Base-by-base conservation (phyloP, 2,888 invertebrate species). In the Netelia virgata region DNA sequence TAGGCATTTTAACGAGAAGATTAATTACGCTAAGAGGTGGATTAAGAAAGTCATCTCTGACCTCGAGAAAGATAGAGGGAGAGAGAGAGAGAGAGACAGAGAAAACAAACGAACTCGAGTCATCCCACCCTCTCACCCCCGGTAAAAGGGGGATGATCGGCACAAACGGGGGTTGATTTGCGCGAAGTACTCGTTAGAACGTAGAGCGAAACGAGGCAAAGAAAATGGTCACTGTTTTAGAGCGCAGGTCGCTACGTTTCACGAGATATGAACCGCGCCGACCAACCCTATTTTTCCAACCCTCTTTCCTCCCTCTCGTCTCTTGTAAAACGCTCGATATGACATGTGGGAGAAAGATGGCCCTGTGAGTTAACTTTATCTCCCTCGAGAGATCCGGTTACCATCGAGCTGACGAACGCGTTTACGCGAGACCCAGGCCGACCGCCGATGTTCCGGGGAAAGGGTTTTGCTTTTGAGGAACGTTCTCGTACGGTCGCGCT, bases 1-100 rank as follows among this genome's bases (percentile, higher is more conserved):
- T 88, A 90, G n/a, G n/a, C n/a, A n/a, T n/a, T 91, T 90, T 91
- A 91, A 90, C 89, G 89, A 86, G 84, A 70, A 87, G 90, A 90
- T 90, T 90, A 91, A 90, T 89, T 89, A 79, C 74, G 86, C 83
- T 88, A 87, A 91, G 88, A 88, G 86, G 87, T 78, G 81, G 88
- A 89, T 88, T 90, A 90, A 89, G 89, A 88, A 89, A 90, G 89
- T 90, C 89, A 87, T 87, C 76, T 79, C 28, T 73, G 47, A 76
- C 36, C 82, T 76, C 72, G 86, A 70, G 87, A 86, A 84, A 87
- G 86, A 85, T 86, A 80, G 76, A 74, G 68, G 81, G 83, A 36
- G 8, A 36, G 36, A 36, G 8, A 36, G 36, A 36, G 8, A 36
- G 36, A 36, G 8, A 36, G 36, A 36, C 5, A 36, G 36, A 36